Evolutionary conservation across 1,140 invertebrate species (phyloP), one percentile per base, ranked within the genome.

Genomic region (Teleopsis dalmanni): DNA sequence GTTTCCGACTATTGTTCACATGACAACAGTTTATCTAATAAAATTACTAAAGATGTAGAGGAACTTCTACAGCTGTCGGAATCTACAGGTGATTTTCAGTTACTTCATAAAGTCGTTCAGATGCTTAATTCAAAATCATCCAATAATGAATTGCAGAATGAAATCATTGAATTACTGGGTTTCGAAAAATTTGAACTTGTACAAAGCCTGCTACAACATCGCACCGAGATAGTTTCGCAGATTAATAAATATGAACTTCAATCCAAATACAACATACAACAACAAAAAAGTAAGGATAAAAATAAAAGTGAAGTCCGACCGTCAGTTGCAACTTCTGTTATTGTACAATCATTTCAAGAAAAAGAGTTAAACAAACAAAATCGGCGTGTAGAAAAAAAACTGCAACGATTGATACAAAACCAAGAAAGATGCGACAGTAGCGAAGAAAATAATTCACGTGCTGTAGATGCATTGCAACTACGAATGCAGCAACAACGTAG

Each of bases 131-230:
- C 85, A 1, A 74, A 77, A 35, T 77, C 77, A 57, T 76, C 74
- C 31, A 79, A 82, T 61, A 82, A 87, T 58, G 85, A 87, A 61
- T 68, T 92, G 48, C 86, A 94, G 64, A 88, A 85, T 73, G 88
- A 92, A 69, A 70, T 97, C 7, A 86, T 95, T 72, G 91, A 95
- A 56, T 70, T 95, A 14, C 16, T 75, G 88, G 46, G 93, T 6
- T 92, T 85, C 73, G 88, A 94, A 57, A 75, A 88, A 56, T 87
- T 96, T 69, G 87, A 91, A 58, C 76, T 95, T 31, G 87, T 95
- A 38, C 78, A 83, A 58, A 79, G 81, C 37, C 72, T 95, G 41
- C 73, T 96, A 8, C 75, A 83, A 58, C 79, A 93, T 66, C 75
- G 86, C 49, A 64, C 75, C 16, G 75, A 77, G 35, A 80, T 85